Evolutionary conservation across 2,113 vertebrate species (phyloP).

Genomic region (Lipophrys pholis): DNA sequence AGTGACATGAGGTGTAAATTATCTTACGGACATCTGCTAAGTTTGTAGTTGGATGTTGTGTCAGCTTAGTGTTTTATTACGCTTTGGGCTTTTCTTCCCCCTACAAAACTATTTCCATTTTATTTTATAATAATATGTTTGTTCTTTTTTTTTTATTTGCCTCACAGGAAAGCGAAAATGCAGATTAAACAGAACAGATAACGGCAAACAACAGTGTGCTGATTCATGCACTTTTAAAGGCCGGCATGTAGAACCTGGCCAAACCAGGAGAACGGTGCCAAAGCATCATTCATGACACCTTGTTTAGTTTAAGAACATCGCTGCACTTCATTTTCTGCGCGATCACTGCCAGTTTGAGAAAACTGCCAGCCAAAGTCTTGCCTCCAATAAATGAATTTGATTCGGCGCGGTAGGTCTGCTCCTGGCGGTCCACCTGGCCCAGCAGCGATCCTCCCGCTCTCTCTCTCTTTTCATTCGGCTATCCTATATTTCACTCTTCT

Average conservation of each 20-base stretch:
- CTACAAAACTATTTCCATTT: too few species aligned
- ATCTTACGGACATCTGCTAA: too few species aligned
- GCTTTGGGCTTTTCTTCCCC: too few species aligned
- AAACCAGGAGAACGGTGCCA: not conserved
- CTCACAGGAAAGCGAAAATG: not conserved
- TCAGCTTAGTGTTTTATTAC: too few species aligned
- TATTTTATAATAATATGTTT: too few species aligned
- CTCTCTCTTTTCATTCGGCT: slow-evolving; percentile 21
- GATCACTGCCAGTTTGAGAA: not conserved
- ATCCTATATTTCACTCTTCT: slow-evolving; percentile 8
- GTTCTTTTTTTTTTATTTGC: too few species aligned
- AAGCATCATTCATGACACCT: not conserved
- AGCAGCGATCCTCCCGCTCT: not conserved
- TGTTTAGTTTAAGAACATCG: slow-evolving; percentile 6
- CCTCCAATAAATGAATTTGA: slow-evolving; percentile 27
- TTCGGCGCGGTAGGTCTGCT: not conserved
- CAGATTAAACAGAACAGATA: slow-evolving; percentile 2
- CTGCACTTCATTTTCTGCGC: not conserved
- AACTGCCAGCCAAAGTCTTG: slow-evolving; percentile 1
- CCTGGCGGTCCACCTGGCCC: slow-evolving; percentile 5
- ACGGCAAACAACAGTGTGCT: not conserved
- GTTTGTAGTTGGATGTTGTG: too few species aligned
- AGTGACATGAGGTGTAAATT: too few species aligned
- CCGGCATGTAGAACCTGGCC: not conserved
- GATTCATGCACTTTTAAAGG: slow-evolving; percentile 14